Base-by-base conservation (phyloP, 2,113 vertebrate genomes). In the Pelmatolapia mariae region DNA sequence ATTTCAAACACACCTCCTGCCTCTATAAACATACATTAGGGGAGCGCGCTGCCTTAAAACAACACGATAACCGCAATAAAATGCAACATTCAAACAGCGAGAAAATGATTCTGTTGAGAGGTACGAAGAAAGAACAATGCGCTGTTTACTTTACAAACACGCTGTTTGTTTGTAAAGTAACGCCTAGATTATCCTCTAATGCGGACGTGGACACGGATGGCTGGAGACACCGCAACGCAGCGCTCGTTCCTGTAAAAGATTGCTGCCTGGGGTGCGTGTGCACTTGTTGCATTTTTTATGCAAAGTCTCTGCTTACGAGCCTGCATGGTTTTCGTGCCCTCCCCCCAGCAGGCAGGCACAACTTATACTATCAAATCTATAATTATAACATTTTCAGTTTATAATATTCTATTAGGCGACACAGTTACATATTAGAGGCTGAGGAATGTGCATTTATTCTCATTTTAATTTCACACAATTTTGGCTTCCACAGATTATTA, bases 251-350 rank as follows among this genome's bases (percentile, higher is more conserved):
- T 43, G 36, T 43, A 10, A 1, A 2, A 71, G 36, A 3, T 24
- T 10, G 12, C n/a, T 71, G 36, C 38, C 16, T 71, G 5, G 1
- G 36, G 36, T 6, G n/a, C 2, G 1, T 71, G 10, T n/a, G 61
- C 61, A 38, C 33, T n/a, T 38, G n/a, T 40, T 71, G 36, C 66
- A 71, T 68, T 24, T 71, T 40, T 43, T 15, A 71, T 68, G 63
- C 0, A 68, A 68, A 68, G 19, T 71, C 19, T 71, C 11, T 0
- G n/a, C n/a, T 22, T 13, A 71, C 7, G 0, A 71, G 19, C 36
- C n/a, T 24, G 19, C 33, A 5, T 22, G 36, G 10, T 68, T 22
- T 33, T 1, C 6, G 1, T 4, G 6, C 31, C 18, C 16, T 16
- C 59, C 59, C 18, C 31, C 59, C 10, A 40, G 4, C 19, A 40